These are phyloP conservation scores for Platysteira castanea DNA, from an alignment of 2,113 vertebrate species.

Conservation along the genomic window DNA sequence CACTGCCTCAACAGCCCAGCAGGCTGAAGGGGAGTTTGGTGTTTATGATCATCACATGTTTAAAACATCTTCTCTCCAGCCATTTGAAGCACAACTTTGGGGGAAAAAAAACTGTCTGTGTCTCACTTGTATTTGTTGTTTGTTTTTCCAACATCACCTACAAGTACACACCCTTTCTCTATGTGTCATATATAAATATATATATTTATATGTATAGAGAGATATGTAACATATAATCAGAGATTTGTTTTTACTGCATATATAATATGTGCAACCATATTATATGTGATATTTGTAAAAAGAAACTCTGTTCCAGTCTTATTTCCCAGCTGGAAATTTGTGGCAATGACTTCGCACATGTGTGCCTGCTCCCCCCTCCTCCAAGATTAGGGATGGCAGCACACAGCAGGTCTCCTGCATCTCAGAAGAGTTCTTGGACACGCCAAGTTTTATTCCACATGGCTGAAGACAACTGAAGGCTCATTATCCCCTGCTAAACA, in stretches of 20 bases:
- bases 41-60: background rate
- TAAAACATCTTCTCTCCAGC: background rate
- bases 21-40: background rate
- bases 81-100: background rate
- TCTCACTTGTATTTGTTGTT: background rate
- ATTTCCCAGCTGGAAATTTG: background rate
- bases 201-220: background rate
- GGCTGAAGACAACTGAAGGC: background rate
- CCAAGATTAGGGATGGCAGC: background rate
- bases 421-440: background rate
- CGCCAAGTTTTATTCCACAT: background rate
- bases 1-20: background rate
- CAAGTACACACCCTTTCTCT: background rate
- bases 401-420: background rate
- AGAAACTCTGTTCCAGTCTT: background rate
- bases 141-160: background rate
- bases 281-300: background rate
- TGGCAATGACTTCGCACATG: background rate
- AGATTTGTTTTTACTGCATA: background rate
- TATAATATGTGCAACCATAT: conserved; percentile 5
- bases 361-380: background rate
- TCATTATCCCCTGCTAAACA: conserved; percentile 31
- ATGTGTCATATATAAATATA: background rate
- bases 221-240: background rate
- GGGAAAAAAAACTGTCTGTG: background rate